Base-by-base conservation (phyloP, 1,140 invertebrate species). In the Hylyphantes graminicola region DNA sequence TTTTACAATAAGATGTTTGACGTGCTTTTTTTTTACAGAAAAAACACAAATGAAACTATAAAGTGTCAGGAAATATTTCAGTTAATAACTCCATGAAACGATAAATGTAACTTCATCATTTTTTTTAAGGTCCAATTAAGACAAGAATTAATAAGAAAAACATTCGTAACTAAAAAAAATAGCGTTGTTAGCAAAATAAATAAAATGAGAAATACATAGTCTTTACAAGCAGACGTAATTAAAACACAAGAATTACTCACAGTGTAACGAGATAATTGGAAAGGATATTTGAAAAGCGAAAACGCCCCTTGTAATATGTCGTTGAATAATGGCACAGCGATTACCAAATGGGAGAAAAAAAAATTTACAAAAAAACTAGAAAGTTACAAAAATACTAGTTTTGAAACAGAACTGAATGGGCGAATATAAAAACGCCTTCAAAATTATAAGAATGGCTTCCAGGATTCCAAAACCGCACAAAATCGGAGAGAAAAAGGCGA, bases 261-360 rank as follows among this genome's bases (percentile, higher is more conserved):
- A 57, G 17, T 55, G 35, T 57, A 74, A 48, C 72, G 35, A 74
- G 72, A 74, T 59, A 74, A 74, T 74, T 35, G 72, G 57, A 74
- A 74, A 11, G 72, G 48, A 74, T 35, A 50, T 57, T 10, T 59
- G 17, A 76, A 76, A 51, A 21, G 21, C 21, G 57, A 54, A 76
- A 76, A 64, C 57, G 74, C 74, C 74, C 74, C 17, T 76, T 76
- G 57, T 76, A 63, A 76, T 76, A 64, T 51, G n/a, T 64, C 57
- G 48, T 76, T 76, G 57, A 64, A n/a, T 63, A 76, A 76, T 76
- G 74, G 64, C 74, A 61, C 19, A 35, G 17, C 57, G 51, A 64
- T 76, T 63, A 76, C 11, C 57, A 61, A 61, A 61, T 7, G 19
- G 35, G 13, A 8, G 9, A 70, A 48, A 57, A 74, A n/a, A 74